These are phyloP conservation scores for Dolichomitus sp. DNA, from an alignment of 2,888 invertebrate genomes.

Conservation along the genomic window DNA sequence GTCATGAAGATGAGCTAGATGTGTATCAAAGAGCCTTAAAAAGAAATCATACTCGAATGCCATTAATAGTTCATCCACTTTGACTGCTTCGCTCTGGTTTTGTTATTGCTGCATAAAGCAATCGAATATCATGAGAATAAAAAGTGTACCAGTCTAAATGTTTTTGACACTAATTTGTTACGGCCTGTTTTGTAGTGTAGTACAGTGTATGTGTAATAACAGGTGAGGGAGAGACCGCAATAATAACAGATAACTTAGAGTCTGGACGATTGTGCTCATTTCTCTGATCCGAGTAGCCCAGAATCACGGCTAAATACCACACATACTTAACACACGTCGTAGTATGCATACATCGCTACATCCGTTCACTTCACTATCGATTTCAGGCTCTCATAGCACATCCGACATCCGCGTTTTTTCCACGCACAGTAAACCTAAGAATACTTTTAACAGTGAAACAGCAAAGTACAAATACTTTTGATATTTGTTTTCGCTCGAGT, in stretches of 20 bases:
- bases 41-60: neutral
- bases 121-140: constrained; percentile 19
- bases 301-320: constrained; percentile 14
- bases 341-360: constrained; percentile 21
- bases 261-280: constrained; percentile 49
- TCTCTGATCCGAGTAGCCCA: constrained; percentile 48
- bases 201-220: constrained; percentile 16
- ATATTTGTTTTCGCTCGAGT: constrained; percentile 74
- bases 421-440: constrained; percentile 10
- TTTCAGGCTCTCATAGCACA: constrained; percentile 71
- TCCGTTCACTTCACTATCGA: constrained; percentile 76
- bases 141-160: constrained; percentile 39
- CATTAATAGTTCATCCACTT: constrained; percentile 13
- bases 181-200: constrained; percentile 59
- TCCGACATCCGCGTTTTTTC: constrained; percentile 45
- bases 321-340: neutral
- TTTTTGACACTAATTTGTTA: constrained; percentile 64
- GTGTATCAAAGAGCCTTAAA: constrained; percentile 11
- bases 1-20: constrained; percentile 26
- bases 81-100: constrained; percentile 18
- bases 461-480: constrained; percentile 1
- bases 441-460: constrained; percentile 4
- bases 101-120: constrained; percentile 5
- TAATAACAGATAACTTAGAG: constrained; percentile 32
- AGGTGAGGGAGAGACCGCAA: constrained; percentile 13